phyloP scores from a whole-genome alignment of 2,797 vertebrate species.

The Chelon auratus region DNA sequence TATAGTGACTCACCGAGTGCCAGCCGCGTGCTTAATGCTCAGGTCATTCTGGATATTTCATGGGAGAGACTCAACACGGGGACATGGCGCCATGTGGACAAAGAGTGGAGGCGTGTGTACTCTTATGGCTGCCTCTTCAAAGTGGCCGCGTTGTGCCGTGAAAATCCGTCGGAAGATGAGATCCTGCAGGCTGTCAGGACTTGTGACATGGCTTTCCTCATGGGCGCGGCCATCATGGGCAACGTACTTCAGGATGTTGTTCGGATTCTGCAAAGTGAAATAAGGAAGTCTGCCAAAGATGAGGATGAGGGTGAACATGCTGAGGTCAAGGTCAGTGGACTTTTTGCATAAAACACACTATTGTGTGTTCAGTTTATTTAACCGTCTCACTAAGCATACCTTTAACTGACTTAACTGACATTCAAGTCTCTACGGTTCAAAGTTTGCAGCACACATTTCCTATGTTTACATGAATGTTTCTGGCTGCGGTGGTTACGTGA shows the following conservation, averaged over 20 bases:
- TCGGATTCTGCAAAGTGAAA: constrained; percentile 79
- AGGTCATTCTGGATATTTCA: constrained; percentile 87
- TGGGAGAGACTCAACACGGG: constrained; percentile 94
- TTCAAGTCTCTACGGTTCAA: neutral
- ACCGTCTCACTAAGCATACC: no score
- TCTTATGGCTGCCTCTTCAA: constrained; percentile 91
- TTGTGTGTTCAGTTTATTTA: neutral
- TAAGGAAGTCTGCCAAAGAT: constrained; percentile 45
- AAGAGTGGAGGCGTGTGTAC: constrained; percentile 91
- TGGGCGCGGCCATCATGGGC: constrained; percentile 89
- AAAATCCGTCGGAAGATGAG: constrained; percentile 37
- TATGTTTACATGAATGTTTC: no score
- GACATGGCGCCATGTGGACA: constrained; percentile 88
- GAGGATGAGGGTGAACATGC: constrained; percentile 54
- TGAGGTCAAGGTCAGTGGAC: constrained; percentile 78
- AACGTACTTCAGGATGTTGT: constrained; percentile 84
- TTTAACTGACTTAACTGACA: no score
- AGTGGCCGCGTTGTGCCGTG: constrained; percentile 81
- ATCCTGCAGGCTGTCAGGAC: constrained; percentile 80
- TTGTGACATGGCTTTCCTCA: constrained; percentile 92
- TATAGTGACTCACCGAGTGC: constrained; percentile 51
- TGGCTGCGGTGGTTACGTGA: neutral
- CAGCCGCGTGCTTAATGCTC: constrained; percentile 73
- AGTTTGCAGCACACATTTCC: neutral
- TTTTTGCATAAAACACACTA: neutral